Percentiles rank a stretch among this genome's conserved stretches.
Conservation (phyloP, 2,797 vertebrate genomes). For the Discoglossus pictus region DNA sequence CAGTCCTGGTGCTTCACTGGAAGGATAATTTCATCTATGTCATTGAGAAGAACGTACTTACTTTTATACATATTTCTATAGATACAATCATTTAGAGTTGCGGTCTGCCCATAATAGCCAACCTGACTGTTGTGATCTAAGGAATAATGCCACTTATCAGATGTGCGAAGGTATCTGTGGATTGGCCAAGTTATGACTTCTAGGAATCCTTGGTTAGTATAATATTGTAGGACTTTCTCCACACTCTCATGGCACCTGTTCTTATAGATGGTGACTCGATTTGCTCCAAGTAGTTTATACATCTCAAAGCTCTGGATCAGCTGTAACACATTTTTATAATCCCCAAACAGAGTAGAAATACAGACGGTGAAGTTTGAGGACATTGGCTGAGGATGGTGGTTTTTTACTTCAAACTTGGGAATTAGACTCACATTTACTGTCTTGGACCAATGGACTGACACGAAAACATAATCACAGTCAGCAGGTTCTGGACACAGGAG, state of each 20-base stretch:
- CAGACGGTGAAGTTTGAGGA: slow-evolving; percentile 66
- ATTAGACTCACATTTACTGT: neutral
- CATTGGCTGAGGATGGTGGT: slow-evolving; percentile 25
- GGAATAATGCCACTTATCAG: slow-evolving; percentile 55
- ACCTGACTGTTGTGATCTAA: slow-evolving; percentile 52
- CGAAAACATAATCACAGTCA: slow-evolving; percentile 42
- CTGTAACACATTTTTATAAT: slow-evolving; percentile 70
- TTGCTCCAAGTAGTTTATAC: slow-evolving; percentile 67
- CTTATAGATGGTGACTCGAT: slow-evolving; percentile 69
- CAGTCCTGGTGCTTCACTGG: slow-evolving; percentile 63
- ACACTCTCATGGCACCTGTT: slow-evolving; percentile 66
- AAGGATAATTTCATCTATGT: slow-evolving; percentile 72
- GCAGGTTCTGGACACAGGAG: slow-evolving; percentile 51
- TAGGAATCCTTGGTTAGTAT: slow-evolving; percentile 60
- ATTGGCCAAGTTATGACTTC: slow-evolving; percentile 72
- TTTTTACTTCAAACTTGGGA: slow-evolving; percentile 58
- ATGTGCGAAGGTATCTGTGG: slow-evolving; percentile 58
- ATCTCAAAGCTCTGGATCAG: slow-evolving; percentile 69
- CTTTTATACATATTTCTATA: slow-evolving; percentile 71
- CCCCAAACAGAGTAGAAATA: slow-evolving; percentile 70
- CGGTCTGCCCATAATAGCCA: slow-evolving; percentile 70
- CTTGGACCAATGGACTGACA: slow-evolving; percentile 50
- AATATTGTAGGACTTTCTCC: slow-evolving; percentile 65
- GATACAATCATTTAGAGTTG: slow-evolving; percentile 71
- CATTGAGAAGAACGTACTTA: slow-evolving; percentile 67